These are phyloP conservation scores for Eonycteris spelaea DNA, from an alignment of 2,113 vertebrate species.

Conservation along the genomic window DNA sequence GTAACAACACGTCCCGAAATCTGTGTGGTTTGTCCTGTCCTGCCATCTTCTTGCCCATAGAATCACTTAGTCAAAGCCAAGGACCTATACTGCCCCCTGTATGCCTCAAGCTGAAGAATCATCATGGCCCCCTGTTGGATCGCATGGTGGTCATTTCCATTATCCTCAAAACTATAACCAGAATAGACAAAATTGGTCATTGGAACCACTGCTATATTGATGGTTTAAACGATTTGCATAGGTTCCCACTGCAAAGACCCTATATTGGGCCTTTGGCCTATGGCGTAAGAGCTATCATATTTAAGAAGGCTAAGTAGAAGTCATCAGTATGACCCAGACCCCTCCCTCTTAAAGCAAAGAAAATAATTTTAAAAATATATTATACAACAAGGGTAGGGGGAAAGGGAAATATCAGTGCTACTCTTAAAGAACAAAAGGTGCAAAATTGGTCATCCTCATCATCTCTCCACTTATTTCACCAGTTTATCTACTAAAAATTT, in stretches of 20 bases:
- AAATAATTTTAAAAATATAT: background rate
- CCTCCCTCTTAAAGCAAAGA: background rate
- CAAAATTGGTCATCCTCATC: background rate
- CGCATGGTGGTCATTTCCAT: background rate
- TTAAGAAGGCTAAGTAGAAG: background rate
- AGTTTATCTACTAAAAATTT: background rate
- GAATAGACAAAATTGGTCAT: background rate
- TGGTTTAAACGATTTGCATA: too few species aligned
- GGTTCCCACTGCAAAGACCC: background rate
- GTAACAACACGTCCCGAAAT: background rate
- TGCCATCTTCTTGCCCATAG: background rate
- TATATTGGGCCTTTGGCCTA: background rate
- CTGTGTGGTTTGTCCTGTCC: background rate
- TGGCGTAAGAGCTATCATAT: background rate
- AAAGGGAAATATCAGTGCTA: background rate
- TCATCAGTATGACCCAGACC: background rate
- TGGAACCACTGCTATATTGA: background rate
- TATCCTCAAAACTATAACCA: background rate
- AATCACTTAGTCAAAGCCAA: background rate
- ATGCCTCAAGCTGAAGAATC: background rate
- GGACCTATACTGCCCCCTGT: background rate
- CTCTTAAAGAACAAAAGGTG: background rate
- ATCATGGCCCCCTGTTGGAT: background rate
- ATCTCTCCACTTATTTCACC: background rate
- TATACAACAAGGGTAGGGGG: background rate